Evolutionary conservation across 2,797 vertebrate genomes (phyloP).

Genomic region (Manis pentadactyla): DNA sequence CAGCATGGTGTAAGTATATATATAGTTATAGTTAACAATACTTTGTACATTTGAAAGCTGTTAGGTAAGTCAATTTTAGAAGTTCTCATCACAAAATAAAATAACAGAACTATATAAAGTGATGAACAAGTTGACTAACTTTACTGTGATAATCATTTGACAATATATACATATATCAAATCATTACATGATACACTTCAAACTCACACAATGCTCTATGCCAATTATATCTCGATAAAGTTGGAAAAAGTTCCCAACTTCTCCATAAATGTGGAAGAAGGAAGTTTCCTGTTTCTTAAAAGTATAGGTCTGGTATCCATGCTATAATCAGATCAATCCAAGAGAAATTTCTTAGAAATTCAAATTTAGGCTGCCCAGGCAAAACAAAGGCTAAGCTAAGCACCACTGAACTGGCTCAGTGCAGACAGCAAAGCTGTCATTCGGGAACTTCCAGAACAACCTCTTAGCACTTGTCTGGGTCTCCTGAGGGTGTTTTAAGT

Average conservation of each 20-base stretch:
- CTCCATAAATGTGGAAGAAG: neutral
- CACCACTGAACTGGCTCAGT: neutral
- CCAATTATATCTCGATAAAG: neutral
- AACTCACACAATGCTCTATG: neutral
- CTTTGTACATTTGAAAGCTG: neutral
- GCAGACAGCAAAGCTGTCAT: neutral
- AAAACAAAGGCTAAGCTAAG: neutral
- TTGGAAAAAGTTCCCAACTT: neutral
- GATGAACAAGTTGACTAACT: neutral
- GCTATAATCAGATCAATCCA: neutral
- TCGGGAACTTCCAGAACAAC: neutral
- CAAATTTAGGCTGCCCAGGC: neutral
- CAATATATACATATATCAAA: neutral
- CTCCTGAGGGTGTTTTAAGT: neutral
- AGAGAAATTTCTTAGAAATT: neutral
- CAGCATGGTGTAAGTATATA: neutral
- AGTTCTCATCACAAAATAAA: neutral
- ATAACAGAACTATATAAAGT: neutral
- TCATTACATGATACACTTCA: neutral
- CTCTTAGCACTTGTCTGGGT: neutral
- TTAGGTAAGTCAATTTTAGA: neutral
- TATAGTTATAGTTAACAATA: neutral
- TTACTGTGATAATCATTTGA: neutral
- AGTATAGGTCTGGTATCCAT: neutral
- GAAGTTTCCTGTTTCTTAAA: conserved; percentile 36